These are phyloP conservation scores for Agapornis canus DNA, from an alignment of 2,797 vertebrate genomes.

Conservation along the genomic window DNA sequence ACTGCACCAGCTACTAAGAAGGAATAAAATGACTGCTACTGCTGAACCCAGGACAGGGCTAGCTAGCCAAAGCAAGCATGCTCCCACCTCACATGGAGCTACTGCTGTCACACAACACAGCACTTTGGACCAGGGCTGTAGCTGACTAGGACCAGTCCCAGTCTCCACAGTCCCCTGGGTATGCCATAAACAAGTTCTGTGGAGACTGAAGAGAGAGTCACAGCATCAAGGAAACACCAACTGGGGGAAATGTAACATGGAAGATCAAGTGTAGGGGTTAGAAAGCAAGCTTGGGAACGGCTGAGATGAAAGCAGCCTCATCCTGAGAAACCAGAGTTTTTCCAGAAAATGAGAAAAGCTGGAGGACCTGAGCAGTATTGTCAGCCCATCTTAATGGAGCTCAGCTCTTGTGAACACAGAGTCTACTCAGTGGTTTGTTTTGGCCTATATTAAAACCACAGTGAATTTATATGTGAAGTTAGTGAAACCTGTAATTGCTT, in stretches of 20 bases:
- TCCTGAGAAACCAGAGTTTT: neutral
- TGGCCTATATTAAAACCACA: neutral
- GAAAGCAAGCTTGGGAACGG: neutral
- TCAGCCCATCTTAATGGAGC: neutral
- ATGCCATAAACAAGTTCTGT: neutral
- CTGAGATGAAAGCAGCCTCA: neutral
- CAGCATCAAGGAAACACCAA: neutral
- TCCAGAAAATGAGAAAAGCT: neutral
- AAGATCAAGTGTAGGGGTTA: neutral
- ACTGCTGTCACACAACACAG: neutral
- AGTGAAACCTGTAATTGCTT: neutral
- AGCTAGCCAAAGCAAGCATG: neutral
- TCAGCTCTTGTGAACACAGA: neutral
- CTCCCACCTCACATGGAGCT: neutral
- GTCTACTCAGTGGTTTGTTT: neutral
- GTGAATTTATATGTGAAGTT: neutral
- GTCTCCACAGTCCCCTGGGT: neutral
- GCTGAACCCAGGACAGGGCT: fast-evolving
- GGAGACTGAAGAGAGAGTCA: neutral
- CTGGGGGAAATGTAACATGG: fast-evolving
- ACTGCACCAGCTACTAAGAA: no score
- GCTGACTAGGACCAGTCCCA: neutral
- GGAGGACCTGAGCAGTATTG: neutral
- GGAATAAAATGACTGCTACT: no score
- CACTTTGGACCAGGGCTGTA: neutral